A percentile compares a stretch with the other conserved stretches of the same genome.
phyloP scores from a whole-genome alignment of 2,888 invertebrate genomes.

The Spialia ferax region DNA sequence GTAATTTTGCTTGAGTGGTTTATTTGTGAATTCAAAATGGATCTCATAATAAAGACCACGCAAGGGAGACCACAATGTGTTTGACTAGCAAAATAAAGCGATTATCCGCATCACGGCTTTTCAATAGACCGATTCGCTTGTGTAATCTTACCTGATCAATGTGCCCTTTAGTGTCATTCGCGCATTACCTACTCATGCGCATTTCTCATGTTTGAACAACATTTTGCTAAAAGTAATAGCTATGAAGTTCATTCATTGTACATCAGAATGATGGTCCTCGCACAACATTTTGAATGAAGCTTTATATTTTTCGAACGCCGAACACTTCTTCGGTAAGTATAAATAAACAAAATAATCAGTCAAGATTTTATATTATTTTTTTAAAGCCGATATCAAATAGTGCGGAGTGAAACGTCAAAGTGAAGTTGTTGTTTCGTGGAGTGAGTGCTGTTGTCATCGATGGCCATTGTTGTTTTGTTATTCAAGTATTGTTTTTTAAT shows the following conservation, averaged over 20 bases:
- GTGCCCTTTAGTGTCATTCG: constrained; percentile 30
- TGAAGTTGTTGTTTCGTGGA: constrained; percentile 42
- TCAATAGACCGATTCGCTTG: constrained; percentile 31
- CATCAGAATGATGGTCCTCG: constrained; percentile 8
- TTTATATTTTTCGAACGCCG: constrained; percentile 22
- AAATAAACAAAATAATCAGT: constrained; percentile 45
- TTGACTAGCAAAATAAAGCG: constrained; percentile 69
- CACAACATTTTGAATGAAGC: constrained; percentile 27
- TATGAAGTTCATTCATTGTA: constrained; percentile 18
- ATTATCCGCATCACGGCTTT: constrained; percentile 43
- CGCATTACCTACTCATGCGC: constrained; percentile 38
- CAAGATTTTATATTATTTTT: constrained; percentile 43
- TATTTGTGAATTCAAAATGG: constrained; percentile 24
- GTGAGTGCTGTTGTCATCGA: constrained; percentile 40
- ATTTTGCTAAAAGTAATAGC: constrained; percentile 35
- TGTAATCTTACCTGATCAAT: constrained; percentile 21
- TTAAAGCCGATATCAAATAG: constrained; percentile 43
- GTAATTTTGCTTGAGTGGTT: constrained; percentile 7
- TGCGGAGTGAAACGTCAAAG: constrained; percentile 44
- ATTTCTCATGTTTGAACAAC: constrained; percentile 41
- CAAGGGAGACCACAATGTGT: constrained; percentile 48
- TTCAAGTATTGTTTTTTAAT: constrained; percentile 41
- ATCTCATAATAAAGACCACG: constrained; percentile 24
- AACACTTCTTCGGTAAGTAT: constrained; percentile 37
- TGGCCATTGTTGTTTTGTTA: constrained; percentile 44